Conservation (phyloP, 2,888 invertebrate genomes). For the Andrena flavipes region DNA sequence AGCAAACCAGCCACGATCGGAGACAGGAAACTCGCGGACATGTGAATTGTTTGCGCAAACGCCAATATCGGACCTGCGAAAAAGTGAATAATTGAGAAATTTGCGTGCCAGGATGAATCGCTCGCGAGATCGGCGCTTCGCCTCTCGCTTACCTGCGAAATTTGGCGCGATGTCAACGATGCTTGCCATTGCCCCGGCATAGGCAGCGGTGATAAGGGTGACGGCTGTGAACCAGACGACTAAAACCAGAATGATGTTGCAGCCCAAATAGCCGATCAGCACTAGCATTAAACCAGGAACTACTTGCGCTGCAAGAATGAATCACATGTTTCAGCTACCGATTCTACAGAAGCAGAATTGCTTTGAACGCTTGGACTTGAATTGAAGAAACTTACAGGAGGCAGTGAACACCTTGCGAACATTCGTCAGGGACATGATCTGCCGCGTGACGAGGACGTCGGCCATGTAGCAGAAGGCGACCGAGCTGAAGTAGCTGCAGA, state of each 20-base stretch:
- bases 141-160: slow-evolving; percentile 87
- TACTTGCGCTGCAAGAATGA: slow-evolving; percentile 87
- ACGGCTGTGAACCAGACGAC: slow-evolving; percentile 90
- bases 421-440: slow-evolving; percentile 88
- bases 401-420: slow-evolving; percentile 90
- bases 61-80: slow-evolving; percentile 88
- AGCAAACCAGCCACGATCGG: slow-evolving; percentile 88
- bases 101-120: neutral
- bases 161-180: slow-evolving; percentile 93
- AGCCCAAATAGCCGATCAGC: slow-evolving; percentile 88
- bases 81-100: neutral
- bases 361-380: too few species aligned
- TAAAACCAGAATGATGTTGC: slow-evolving; percentile 87
- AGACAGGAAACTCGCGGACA: slow-evolving; percentile 90
- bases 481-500: slow-evolving; percentile 89
- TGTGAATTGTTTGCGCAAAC: slow-evolving; percentile 92
- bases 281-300: slow-evolving; percentile 89
- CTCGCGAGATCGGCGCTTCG: neutral
- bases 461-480: slow-evolving; percentile 90
- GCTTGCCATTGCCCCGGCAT: slow-evolving; percentile 91
- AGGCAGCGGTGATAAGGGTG: slow-evolving; percentile 89
- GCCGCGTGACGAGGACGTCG: slow-evolving; percentile 87
- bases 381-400: slow-evolving; percentile 83
- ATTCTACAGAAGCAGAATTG: neutral
- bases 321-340: neutral